Evolutionary conservation across 2,888 invertebrate genomes (phyloP), one percentile per base, ranked within the genome.

Genomic region (Aphodius sticticus): DNA sequence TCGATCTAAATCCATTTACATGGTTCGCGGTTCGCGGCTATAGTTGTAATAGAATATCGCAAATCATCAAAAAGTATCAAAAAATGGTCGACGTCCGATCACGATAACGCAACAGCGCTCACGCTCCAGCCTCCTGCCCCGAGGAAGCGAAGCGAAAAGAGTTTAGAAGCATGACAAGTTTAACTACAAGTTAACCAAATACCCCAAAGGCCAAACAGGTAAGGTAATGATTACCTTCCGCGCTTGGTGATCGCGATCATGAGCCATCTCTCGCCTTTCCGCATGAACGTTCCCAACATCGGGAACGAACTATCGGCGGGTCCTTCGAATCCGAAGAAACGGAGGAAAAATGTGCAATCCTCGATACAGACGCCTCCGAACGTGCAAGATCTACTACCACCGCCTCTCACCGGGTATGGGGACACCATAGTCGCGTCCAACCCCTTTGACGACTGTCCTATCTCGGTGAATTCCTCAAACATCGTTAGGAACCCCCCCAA

Each of bases 391-490:
- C 90, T 97, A 82, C 92, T 96, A 84, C 96, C 97, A 75, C 97
- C 97, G 72, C 97, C 97, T 36, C 91, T 96, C 86, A 94, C 96
- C 74, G 96, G 96, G 84, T 97, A 96, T 89, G 97, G 97, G 69
- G 97, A 97, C 87, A 97, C 97, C 81, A 96, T 98, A 87, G 95
- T 97, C 81, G 97, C 97, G 80, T 97, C 96, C 82, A 98, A 98
- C 90, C 97, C 97, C 69, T 98, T 98, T 89, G 97, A 98, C 90
- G 97, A 98, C 88, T 95, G 96, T 78, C 96, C 96, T 76, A 93
- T 87, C 84, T 86, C 86, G 74, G 87, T 89, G 77, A 88, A 87
- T 83, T 86, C 86, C n/a, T 88, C 89, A 84, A 87, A 84, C 83
- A 86, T 87, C 84, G 86, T 86, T 38, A 85, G 88, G 75, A 86